Conservation (phyloP, 2,797 vertebrate genomes). For the Muscicapa striata region DNA sequence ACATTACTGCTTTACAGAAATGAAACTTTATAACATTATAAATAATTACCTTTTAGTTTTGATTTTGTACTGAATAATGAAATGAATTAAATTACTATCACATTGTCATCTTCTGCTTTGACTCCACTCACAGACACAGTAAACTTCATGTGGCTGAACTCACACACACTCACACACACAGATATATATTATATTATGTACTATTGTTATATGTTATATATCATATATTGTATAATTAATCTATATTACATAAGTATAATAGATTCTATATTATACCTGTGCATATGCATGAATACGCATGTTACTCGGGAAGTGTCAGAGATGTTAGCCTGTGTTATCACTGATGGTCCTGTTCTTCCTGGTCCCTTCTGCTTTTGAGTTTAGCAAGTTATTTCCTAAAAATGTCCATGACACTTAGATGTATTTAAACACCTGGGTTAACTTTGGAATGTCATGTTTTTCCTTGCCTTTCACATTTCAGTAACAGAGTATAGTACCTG, state of each 20-base stretch:
- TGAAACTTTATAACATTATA: not conserved
- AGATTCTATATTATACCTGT: no score
- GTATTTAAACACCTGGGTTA: not conserved
- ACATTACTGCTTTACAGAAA: not conserved
- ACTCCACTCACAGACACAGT: not conserved
- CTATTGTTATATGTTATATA: no score
- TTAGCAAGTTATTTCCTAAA: not conserved
- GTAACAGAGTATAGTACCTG: not conserved
- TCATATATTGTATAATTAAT: no score
- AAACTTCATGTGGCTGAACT: not conserved
- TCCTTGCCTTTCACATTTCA: not conserved
- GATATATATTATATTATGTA: no score
- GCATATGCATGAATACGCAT: not conserved
- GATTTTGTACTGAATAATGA: not conserved
- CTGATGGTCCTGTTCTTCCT: not conserved
- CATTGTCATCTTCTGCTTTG: not conserved
- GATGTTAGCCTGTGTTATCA: not conserved
- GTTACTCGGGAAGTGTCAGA: not conserved
- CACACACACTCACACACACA: rapidly evolving
- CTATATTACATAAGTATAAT: no score
- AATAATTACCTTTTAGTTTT: not conserved
- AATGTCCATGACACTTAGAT: not conserved
- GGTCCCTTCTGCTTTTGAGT: not conserved
- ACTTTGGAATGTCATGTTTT: not conserved
- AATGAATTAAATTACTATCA: not conserved